phyloP scores from a whole-genome alignment of 2,797 vertebrate genomes.

The Ciconia nigra region DNA sequence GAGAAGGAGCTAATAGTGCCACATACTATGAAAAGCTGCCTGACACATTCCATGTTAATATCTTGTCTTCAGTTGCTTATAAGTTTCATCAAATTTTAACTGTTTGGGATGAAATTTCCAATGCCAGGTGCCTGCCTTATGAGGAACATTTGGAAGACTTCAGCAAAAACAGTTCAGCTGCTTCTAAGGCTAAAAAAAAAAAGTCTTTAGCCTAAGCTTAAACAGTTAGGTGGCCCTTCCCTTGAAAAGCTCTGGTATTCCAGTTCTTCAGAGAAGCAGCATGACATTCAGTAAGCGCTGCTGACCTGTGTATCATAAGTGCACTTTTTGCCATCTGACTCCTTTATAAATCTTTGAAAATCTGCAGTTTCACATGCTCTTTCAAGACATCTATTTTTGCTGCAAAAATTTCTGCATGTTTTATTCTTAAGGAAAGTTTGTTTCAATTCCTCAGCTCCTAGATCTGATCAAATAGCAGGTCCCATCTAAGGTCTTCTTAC shows the following conservation, averaged over 20 bases:
- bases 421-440: not conserved
- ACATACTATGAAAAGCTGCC: not conserved
- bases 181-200: not conserved
- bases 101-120: not conserved
- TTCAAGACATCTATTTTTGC: not conserved
- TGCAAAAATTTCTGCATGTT: not conserved
- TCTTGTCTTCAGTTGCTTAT: not conserved
- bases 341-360: not conserved
- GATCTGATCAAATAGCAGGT: not conserved
- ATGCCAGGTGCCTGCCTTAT: not conserved
- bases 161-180: not conserved
- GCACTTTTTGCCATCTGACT: not conserved
- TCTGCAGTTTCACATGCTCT: not conserved
- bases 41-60: not conserved
- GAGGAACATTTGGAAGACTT: not conserved
- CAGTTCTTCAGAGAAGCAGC: not conserved
- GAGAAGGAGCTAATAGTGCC: not conserved
- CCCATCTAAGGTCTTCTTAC: not conserved
- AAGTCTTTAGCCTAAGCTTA: not conserved
- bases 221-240: not conserved
- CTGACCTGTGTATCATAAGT: not conserved
- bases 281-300: not conserved
- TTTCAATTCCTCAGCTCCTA: not conserved
- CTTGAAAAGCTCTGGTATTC: not conserved
- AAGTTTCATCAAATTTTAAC: not conserved